Evolutionary conservation across 1,140 invertebrate species (phyloP).

Genomic region (Scaptomyza pallida): DNA sequence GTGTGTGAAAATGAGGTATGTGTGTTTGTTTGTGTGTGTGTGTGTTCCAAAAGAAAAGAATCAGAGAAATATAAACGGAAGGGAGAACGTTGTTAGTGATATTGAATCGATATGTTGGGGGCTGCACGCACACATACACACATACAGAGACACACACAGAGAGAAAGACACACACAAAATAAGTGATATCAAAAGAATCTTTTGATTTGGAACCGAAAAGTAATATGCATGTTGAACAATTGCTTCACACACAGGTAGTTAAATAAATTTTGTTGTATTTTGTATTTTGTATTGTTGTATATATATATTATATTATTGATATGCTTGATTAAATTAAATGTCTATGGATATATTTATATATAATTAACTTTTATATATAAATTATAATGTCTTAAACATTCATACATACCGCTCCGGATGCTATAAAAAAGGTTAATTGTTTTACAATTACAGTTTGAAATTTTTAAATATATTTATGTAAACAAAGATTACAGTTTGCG

Average conservation of each 20-base stretch:
- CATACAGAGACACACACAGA: constrained; percentile 1
- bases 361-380: constrained; percentile 22
- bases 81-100: constrained; percentile 60
- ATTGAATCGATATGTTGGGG: neutral
- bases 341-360: constrained; percentile 29
- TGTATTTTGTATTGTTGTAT: constrained; percentile 2
- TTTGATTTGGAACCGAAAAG: constrained; percentile 23
- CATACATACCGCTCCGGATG: constrained; percentile 80
- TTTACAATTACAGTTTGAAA: constrained; percentile 70
- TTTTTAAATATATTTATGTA: constrained; percentile 33
- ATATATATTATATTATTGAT: neutral
- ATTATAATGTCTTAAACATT: constrained; percentile 55
- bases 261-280: constrained; percentile 24
- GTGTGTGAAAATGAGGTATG: neutral
- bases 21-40: constrained; percentile 17
- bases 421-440: constrained; percentile 77
- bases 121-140: constrained; percentile 5
- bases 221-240: constrained; percentile 25
- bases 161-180: neutral
- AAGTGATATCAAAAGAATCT: constrained; percentile 9
- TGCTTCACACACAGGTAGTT: constrained; percentile 35
- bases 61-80: constrained; percentile 70
- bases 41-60: constrained; percentile 65
- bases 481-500: constrained; percentile 65
- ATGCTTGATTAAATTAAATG: constrained; percentile 23